Percentiles rank a stretch among this genome's conserved stretches.
Conservation (phyloP, 2,888 invertebrate species). For the Anodontia alba region DNA sequence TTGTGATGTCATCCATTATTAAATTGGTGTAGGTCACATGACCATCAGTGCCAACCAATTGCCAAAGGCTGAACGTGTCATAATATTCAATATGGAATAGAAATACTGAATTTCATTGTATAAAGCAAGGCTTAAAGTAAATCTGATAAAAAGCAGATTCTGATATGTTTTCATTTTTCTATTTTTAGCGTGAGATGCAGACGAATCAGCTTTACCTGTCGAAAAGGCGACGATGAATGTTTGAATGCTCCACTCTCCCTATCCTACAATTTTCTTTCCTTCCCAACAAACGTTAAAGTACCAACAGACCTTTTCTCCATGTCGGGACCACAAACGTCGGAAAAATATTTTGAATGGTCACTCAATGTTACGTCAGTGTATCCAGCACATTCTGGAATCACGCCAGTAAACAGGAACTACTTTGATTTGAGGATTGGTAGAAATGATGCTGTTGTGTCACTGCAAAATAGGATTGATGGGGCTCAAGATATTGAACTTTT, state of each 20-base stretch:
- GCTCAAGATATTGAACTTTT: slow-evolving; percentile 96
- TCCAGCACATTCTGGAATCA: slow-evolving; percentile 86
- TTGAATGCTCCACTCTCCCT: slow-evolving; percentile 92
- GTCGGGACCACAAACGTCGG: slow-evolving; percentile 91
- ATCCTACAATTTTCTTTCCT: slow-evolving; percentile 96
- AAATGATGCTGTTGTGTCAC: slow-evolving; percentile 89
- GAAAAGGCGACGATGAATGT: slow-evolving; percentile 90
- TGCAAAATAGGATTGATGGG: slow-evolving; percentile 91
- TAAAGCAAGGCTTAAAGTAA: too few species aligned
- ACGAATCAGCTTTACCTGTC: slow-evolving; percentile 90
- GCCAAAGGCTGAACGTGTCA: too few species aligned
- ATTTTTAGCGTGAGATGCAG: slow-evolving; percentile 89
- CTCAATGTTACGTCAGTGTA: slow-evolving; percentile 88
- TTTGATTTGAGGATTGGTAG: slow-evolving; percentile 82
- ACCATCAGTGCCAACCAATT: too few species aligned
- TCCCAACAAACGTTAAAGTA: slow-evolving; percentile 89
- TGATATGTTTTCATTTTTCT: slow-evolving; percentile 47
- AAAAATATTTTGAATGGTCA: slow-evolving; percentile 90
- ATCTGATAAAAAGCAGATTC: slow-evolving; percentile 11
- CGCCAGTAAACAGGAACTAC: slow-evolving; percentile 80
- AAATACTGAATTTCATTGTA: too few species aligned
- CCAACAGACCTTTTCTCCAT: slow-evolving; percentile 93
- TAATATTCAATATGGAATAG: too few species aligned
- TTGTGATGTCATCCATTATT: too few species aligned
- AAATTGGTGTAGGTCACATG: too few species aligned